Evolutionary conservation across 2,888 invertebrate species (phyloP), one percentile per base, ranked within the genome.

Genomic region (Taphrorychus bicolor): DNA sequence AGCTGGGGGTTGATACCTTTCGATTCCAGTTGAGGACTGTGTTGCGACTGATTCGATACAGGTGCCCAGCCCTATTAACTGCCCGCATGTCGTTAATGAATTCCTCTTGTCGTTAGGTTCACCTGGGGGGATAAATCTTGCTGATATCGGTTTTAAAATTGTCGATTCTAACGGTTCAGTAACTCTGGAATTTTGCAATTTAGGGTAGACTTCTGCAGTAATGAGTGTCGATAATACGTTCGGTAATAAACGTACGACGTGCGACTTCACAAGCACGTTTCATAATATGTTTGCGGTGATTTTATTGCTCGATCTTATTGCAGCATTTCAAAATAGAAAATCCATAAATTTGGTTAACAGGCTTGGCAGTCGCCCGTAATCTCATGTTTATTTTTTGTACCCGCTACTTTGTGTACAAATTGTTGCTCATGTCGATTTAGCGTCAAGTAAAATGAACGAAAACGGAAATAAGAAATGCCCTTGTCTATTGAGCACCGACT

Each of bases 231-330:
- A 24, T 32, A 24, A 24, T 54, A 9, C 2, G 40, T 24, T 24
- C 54, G n/a, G 32, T 16, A 32, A 32, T 32, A 32, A 32, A 17
- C 24, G 51, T 48, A 53, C 53, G 54, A 65, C 59, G 54, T 48
- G 51, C 42, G 59, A 40, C 45, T 59, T 59, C 32, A 66, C 49
- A 57, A 58, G 83, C 81, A 82, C 82, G 83, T 84, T 85, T 85
- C 83, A 85, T 86, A 85, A 32, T 86, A 85, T 86, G 85, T 85
- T 85, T 85, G 84, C 32, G 32, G 32, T 86, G 85, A 85, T 86
- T 85, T 85, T 85, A 86, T 86, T 85, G 86, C 86, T 85, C 85
- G 85, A 81, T 84, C 85, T 85, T 85, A 86, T 86, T 85, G 83
- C 76, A 74, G 70, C 73, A 75, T 76, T 76, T 76, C 70, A 73